Percentiles rank a stretch among this genome's conserved stretches.
phyloP scores from a whole-genome alignment of 1,140 invertebrate genomes.

The Armadillidium nasatum region DNA sequence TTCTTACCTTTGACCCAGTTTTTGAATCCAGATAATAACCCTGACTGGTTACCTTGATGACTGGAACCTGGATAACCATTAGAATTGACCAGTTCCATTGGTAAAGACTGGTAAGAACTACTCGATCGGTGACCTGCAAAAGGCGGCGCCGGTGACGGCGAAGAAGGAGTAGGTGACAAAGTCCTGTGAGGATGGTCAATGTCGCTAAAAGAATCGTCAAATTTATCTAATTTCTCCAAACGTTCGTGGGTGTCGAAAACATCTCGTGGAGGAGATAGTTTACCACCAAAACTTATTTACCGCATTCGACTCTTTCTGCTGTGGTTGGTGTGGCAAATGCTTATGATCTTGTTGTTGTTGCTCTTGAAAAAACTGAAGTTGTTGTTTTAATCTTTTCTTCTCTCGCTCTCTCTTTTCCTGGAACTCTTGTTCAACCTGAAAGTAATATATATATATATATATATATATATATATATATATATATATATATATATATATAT shows the following conservation, averaged over 20 bases:
- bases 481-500: too few relatives aligned
- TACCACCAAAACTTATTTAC: too few relatives aligned
- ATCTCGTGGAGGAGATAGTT: too few relatives aligned
- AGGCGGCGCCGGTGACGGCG: not conserved
- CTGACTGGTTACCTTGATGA: not conserved
- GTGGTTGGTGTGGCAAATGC: not conserved
- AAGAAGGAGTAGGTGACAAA: not conserved
- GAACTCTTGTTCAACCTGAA: constrained; percentile 27
- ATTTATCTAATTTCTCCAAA: constrained; percentile 7
- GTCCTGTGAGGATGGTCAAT: not conserved
- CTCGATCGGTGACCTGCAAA: not conserved
- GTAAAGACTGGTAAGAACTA: not conserved
- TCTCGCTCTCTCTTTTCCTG: constrained; percentile 24
- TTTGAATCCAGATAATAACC: constrained; percentile 37
- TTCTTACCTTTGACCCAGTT: constrained; percentile 33
- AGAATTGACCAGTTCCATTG: not conserved
- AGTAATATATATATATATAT: too few relatives aligned
- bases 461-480: too few relatives aligned
- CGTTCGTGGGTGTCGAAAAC: too few relatives aligned
- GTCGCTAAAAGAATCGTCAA: not conserved
- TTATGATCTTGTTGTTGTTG: not conserved
- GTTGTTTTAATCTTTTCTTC: constrained; percentile 27
- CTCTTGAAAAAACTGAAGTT: constrained; percentile 25
- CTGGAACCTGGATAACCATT: not conserved
- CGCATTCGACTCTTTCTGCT: not conserved